Base-by-base conservation (phyloP, 2,113 vertebrate genomes). In the Abramis brama region DNA sequence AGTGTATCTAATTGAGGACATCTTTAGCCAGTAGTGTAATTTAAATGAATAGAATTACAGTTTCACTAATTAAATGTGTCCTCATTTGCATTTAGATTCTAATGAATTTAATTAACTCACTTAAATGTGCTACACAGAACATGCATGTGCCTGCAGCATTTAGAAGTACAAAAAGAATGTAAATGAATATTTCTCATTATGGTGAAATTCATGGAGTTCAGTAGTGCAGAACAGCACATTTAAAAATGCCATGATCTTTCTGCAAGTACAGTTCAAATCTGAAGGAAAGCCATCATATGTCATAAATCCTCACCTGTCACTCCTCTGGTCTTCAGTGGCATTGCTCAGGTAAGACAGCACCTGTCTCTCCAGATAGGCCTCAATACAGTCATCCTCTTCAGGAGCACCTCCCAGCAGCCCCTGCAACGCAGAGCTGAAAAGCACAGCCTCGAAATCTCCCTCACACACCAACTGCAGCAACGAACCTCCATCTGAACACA, bases 391-490 rank as follows among this genome's bases (percentile, higher is more conserved):
- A 21, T 89, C 94, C 43, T 96, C 93, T 19, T 92, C 92, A 5
- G 17, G 50, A 70, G 52, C 91, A 0, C 90, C 91, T 2, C 81
- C 88, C 62, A 99, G 95, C 91, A 99, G 86, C 71, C 93, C 93
- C 74, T 86, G 89, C 84, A 96, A 92, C 36, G 88, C 70, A 13
- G 93, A 90, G 89, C 92, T 96, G 84, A 95, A 93, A 88, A 99
- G 93, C 50, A 99, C 91, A 0, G 92, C 93, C 77, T 97, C 89
- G 0, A 95, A 98, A 62, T 95, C 95, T 2, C 97, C 97, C 76
- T 96, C 94, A 85, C 97, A 91, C 74, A 98, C 88, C 73, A 92
- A 87, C 1, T 95, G 95, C 87, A 99, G 91, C 86, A 97, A 91
- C 1, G 92, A 89, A 82, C 92, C 93, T 33, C 91, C 95, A 85